phyloP scores from a whole-genome alignment of 2,888 invertebrate genomes.

The Nineta flava region DNA sequence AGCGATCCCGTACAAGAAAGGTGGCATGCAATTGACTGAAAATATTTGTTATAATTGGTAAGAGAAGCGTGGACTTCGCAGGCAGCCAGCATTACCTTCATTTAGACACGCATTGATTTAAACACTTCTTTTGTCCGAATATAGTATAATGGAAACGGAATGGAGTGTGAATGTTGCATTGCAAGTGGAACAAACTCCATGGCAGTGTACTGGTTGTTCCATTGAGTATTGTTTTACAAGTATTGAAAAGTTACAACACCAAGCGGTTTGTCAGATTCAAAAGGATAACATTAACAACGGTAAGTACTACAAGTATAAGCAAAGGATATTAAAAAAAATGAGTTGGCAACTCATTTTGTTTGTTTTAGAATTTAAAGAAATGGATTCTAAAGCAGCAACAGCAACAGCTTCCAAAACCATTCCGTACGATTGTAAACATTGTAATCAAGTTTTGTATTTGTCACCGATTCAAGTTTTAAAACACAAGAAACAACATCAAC shows the following conservation, averaged over 20 bases:
- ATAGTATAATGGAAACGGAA: slow-evolving; percentile 46
- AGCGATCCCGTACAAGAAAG: slow-evolving; percentile 44
- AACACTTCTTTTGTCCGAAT: slow-evolving; percentile 14
- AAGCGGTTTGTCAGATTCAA: slow-evolving; percentile 29
- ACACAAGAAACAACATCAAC: slow-evolving; percentile 52
- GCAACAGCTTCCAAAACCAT: slow-evolving; percentile 40
- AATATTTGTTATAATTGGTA: slow-evolving; percentile 67
- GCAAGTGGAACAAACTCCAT: slow-evolving; percentile 42
- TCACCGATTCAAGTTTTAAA: slow-evolving; percentile 72
- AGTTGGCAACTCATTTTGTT: not conserved
- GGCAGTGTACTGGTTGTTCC: slow-evolving; percentile 59
- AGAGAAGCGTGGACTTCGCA: slow-evolving; percentile 25
- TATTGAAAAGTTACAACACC: slow-evolving; percentile 61
- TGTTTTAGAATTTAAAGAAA: not conserved
- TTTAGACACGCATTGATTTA: too few species aligned
- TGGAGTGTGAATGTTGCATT: slow-evolving; percentile 48
- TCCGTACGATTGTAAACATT: slow-evolving; percentile 54
- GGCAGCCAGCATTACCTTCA: too few species aligned
- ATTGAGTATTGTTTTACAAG: slow-evolving; percentile 42
- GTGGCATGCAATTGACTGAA: slow-evolving; percentile 67
- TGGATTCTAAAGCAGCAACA: not conserved
- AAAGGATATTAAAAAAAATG: not conserved
- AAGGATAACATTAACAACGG: too few species aligned
- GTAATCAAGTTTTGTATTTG: slow-evolving; percentile 48
- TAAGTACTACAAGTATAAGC: slow-evolving; percentile 2